Evolutionary conservation across 2,113 vertebrate species (phyloP).

Genomic region (Axis porcinus): DNA sequence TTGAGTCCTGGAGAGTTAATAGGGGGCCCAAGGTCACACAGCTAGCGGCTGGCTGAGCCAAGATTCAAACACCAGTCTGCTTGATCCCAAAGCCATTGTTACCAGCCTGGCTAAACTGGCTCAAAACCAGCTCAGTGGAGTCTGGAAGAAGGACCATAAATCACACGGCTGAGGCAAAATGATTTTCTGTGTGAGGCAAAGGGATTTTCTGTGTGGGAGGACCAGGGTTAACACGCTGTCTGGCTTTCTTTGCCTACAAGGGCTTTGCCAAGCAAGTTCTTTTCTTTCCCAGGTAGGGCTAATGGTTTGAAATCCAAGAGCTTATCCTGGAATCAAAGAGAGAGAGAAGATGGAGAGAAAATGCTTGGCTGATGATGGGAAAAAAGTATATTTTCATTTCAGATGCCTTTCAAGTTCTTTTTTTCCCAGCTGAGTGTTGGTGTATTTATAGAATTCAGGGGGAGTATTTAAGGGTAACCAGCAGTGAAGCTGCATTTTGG

Average conservation of each 20-base stretch:
- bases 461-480: constrained; percentile 57
- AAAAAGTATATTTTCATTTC: constrained; percentile 73
- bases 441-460: constrained; percentile 65
- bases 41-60: constrained; percentile 28
- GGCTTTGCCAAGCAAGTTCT: not conserved
- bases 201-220: not conserved
- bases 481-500: constrained; percentile 16
- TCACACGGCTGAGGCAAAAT: not conserved
- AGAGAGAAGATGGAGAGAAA: constrained; percentile 15
- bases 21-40: not conserved
- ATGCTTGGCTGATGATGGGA: constrained; percentile 66
- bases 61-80: constrained; percentile 62
- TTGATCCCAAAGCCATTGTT: constrained; percentile 41
- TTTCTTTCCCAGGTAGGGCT: not conserved
- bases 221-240: not conserved
- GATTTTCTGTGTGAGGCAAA: not conserved
- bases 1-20: not conserved
- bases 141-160: not conserved
- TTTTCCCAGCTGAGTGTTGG: constrained; percentile 69
- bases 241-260: not conserved
- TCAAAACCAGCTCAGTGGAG: not conserved
- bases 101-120: not conserved
- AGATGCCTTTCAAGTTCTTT: constrained; percentile 71
- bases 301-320: not conserved
- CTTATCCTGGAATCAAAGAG: not conserved